A percentile compares a stretch with the other conserved stretches of the same genome.
phyloP scores from a whole-genome alignment of 2,113 vertebrate genomes.

The Hystrix cristata region DNA sequence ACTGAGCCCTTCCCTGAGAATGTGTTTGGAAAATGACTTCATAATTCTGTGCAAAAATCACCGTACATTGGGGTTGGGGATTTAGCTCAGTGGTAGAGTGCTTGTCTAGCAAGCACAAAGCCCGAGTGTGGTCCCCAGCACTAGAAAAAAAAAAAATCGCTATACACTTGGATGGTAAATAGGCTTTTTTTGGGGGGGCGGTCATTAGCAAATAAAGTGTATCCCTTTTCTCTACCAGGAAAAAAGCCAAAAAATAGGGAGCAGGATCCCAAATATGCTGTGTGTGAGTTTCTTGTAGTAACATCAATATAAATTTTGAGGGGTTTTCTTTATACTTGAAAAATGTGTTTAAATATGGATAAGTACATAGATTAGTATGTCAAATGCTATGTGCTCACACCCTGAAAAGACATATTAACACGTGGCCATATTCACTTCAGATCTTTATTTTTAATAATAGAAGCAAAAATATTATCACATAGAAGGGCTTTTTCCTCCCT shows the following conservation, averaged over 20 bases:
- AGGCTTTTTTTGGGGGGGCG: background rate
- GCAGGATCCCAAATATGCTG: background rate
- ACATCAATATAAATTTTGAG: slow-evolving; percentile 29
- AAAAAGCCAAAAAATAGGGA: background rate
- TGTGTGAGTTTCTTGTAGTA: background rate
- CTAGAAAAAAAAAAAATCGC: background rate
- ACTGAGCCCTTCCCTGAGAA: background rate
- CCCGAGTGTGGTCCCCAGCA: too few relatives aligned
- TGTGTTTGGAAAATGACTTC: background rate
- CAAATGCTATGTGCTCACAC: background rate
- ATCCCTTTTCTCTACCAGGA: background rate
- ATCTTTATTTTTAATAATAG: background rate
- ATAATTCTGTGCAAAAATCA: slow-evolving; percentile 1
- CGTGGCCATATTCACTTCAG: background rate
- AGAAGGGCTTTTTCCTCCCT: background rate
- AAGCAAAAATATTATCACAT: slow-evolving; percentile 56
- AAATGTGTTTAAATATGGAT: slow-evolving; percentile 33
- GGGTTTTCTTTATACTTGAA: background rate
- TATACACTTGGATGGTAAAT: background rate
- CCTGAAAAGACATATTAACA: slow-evolving; percentile 8
- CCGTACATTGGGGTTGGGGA: too few relatives aligned
- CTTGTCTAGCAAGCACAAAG: too few relatives aligned
- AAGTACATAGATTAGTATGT: background rate
- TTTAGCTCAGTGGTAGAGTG: too few relatives aligned
- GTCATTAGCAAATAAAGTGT: slow-evolving; percentile 31